phyloP scores from a whole-genome alignment of 37 sponge, comb jelly and placozoan species.

The Ianthella basta region DNA sequence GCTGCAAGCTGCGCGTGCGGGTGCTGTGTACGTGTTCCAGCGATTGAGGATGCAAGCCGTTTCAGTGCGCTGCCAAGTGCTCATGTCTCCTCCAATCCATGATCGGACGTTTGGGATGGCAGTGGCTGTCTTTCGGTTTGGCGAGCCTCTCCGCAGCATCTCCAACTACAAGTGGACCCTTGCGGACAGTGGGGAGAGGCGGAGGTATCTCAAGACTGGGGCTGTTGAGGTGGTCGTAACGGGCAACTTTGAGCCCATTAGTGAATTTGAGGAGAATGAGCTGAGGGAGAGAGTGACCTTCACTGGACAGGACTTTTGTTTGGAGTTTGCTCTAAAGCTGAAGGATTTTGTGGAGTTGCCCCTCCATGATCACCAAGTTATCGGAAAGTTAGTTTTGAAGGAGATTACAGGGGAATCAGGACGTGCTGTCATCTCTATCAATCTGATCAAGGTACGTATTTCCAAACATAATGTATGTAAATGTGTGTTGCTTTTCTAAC shows the following conservation, averaged over 20 bases:
- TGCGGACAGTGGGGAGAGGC: constrained; percentile 42
- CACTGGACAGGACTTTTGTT: constrained; percentile 57
- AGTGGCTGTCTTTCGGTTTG: constrained; percentile 63
- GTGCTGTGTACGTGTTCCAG: constrained; percentile 37
- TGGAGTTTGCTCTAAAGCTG: constrained; percentile 52
- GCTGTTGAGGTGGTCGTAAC: constrained; percentile 25
- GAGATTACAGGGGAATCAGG: constrained; percentile 30
- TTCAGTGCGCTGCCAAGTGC: constrained; percentile 49
- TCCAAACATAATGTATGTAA: neutral
- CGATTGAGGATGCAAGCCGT: constrained; percentile 11
- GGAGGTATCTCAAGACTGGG: constrained; percentile 36
- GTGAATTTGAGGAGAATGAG: constrained; percentile 25
- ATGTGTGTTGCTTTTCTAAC: neutral
- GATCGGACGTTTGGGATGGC: constrained; percentile 33
- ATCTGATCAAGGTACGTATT: constrained; percentile 51
- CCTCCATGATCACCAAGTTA: constrained; percentile 42
- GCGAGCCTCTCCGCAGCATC: constrained; percentile 41
- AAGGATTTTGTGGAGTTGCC: constrained; percentile 19
- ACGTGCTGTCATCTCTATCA: neutral
- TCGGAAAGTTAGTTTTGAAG: constrained; percentile 50
- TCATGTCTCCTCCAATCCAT: constrained; percentile 51
- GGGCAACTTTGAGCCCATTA: constrained; percentile 39
- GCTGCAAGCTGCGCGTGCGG: constrained; percentile 18
- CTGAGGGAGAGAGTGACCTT: constrained; percentile 13
- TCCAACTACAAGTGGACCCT: constrained; percentile 58